Evolutionary conservation across 2,113 vertebrate species (phyloP).

Genomic region (Bufo gargarizans): DNA sequence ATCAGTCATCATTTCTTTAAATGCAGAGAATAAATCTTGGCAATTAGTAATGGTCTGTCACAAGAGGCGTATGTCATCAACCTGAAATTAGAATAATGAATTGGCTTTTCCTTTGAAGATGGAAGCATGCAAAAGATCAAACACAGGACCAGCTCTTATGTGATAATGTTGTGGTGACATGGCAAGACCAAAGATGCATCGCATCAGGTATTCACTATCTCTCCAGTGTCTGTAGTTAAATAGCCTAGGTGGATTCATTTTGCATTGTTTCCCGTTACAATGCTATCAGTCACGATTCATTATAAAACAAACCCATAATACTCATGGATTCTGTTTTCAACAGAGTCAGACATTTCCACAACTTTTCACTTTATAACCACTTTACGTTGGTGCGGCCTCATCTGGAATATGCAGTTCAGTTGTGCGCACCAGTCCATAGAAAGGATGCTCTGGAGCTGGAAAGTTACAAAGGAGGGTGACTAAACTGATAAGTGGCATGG

Average conservation of each 20-base stretch:
- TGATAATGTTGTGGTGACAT: conserved; percentile 15
- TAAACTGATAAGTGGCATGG: too few relatives aligned
- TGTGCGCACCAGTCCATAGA: too few relatives aligned
- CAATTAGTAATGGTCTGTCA: conserved; percentile 37
- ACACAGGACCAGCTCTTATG: conserved; percentile 44
- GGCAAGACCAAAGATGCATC: background rate
- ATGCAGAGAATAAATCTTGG: conserved; percentile 25
- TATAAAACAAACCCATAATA: background rate
- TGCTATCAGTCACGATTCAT: background rate
- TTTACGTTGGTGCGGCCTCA: too few relatives aligned
- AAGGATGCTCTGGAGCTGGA: too few relatives aligned
- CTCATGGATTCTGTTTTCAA: too few relatives aligned
- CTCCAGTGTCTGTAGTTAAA: background rate
- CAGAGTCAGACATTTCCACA: too few relatives aligned
- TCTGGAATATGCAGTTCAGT: too few relatives aligned
- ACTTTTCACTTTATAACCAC: too few relatives aligned
- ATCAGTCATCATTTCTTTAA: conserved; percentile 40
- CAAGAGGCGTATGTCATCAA: conserved; percentile 40
- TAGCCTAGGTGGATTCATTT: background rate
- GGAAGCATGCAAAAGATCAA: background rate
- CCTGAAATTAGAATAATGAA: conserved; percentile 46
- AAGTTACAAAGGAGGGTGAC: too few relatives aligned
- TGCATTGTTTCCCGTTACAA: background rate
- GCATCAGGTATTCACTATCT: background rate
- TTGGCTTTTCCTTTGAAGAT: conserved; percentile 36